phyloP scores from a whole-genome alignment of 2,797 vertebrate genomes.

The Danio tinwini region DNA sequence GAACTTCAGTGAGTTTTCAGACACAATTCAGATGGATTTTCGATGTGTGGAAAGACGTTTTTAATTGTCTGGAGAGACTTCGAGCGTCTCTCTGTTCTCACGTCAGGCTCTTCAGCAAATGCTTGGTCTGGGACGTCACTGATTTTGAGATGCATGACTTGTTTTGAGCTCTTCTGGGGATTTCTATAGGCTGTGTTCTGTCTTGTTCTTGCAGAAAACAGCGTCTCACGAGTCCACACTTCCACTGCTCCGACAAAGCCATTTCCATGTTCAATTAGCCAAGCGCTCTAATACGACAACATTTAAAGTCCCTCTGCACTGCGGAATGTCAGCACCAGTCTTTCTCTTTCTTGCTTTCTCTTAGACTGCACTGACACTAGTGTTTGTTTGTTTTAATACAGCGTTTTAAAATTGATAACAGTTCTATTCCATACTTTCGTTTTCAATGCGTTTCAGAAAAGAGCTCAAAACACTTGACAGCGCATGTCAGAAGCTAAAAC shows the following conservation, averaged over 20 bases:
- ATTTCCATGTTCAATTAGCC: constrained; percentile 58
- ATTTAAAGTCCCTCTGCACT: constrained; percentile 37
- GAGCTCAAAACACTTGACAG: too few species aligned
- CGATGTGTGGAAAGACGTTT: constrained; percentile 9
- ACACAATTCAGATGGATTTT: background rate
- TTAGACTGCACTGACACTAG: too few species aligned
- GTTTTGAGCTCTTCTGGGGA: constrained; percentile 19
- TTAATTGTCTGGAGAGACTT: constrained; percentile 19
- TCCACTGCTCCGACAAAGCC: constrained; percentile 50
- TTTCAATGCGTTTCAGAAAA: too few species aligned
- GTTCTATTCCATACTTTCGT: too few species aligned
- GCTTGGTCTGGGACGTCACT: background rate
- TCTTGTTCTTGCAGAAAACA: constrained; percentile 24
- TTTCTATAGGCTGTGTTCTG: constrained; percentile 22
- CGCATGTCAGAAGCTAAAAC: too few species aligned
- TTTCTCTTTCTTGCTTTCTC: background rate
- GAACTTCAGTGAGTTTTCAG: constrained; percentile 11
- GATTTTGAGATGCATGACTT: constrained; percentile 31
- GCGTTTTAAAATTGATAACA: too few species aligned
- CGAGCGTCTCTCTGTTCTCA: background rate
- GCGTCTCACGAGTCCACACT: constrained; percentile 23
- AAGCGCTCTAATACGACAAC: constrained; percentile 44
- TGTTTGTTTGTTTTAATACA: too few species aligned
- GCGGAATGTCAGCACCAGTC: background rate
- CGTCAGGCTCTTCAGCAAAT: background rate